Base-by-base conservation (phyloP, 1,140 invertebrate species). In the Hermetia illucens region DNA sequence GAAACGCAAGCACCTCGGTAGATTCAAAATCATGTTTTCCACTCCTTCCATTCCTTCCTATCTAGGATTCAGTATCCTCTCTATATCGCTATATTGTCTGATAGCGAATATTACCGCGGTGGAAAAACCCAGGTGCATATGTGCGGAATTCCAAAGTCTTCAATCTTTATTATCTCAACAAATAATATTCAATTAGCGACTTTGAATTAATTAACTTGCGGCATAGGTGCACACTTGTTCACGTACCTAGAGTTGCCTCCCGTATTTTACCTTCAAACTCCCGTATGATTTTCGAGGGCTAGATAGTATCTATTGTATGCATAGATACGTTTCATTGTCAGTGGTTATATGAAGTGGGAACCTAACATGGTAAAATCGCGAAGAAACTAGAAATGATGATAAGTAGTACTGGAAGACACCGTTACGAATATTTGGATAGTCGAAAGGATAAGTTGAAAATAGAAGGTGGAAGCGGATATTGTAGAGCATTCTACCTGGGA, bases 141-240 rank as follows among this genome's bases (percentile, higher is more conserved):
- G 24, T 27, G 24, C 24, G 24, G 24, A 27, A 27, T 27, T 27
- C 24, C 24, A 27, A 27, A 27, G 24, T 27, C 24, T 27, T 27
- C 24, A 27, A 27, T 27, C 24, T 27, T 27, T 27, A 27, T 27
- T 27, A 27, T 27, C 24, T 27, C 24, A 27, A 27, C 24, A 27
- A 27, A 27, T 27, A 27, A 27, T 27, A 27, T 27, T 27, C 24
- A 27, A 27, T 27, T 27, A 27, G 24, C 24, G 24, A 27, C 8
- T 27, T 13, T 27, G 24, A 27, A 27, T 27, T 27, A 27, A 27
- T 27, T 27, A 27, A 27, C 24, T 27, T 27, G 24, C 24, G 24
- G 24, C 24, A 13, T 27, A 27, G 8, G 24, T 27, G 24, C 24
- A n/a, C n/a, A n/a, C n/a, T n/a, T n/a, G n/a, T n/a, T n/a, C n/a